Conservation (phyloP, 2,888 invertebrate genomes). For the Mythimna vitellina region DNA sequence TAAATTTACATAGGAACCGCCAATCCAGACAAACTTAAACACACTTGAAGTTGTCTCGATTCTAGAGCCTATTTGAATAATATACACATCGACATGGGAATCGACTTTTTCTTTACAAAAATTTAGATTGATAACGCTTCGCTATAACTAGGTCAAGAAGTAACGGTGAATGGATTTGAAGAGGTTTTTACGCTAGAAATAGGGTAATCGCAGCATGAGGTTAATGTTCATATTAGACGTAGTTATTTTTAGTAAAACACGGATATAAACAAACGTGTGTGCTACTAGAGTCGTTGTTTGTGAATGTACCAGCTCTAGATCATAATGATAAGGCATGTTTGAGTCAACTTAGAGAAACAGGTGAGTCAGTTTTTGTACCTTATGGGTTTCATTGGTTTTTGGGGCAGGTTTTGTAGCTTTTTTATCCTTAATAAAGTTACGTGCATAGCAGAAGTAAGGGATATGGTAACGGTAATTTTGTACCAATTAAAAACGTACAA, state of each 20-base stretch:
- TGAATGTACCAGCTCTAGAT: constrained; percentile 30
- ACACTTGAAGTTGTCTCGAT: constrained; percentile 32
- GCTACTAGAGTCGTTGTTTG: constrained; percentile 20
- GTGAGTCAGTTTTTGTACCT: constrained; percentile 24
- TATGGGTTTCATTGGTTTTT: constrained; percentile 20
- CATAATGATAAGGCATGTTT: constrained; percentile 31
- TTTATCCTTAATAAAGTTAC: background rate
- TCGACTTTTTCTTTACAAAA: constrained; percentile 19
- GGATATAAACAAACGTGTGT: background rate
- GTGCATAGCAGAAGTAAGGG: background rate
- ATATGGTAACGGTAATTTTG: background rate
- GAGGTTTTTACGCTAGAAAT: constrained; percentile 24
- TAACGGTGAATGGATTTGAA: constrained; percentile 44
- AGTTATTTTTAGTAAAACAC: constrained; percentile 8
- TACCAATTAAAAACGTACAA: background rate
- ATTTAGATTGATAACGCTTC: constrained; percentile 30
- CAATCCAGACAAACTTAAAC: constrained; percentile 39
- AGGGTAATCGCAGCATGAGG: constrained; percentile 6
- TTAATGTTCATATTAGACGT: background rate
- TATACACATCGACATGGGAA: constrained; percentile 40
- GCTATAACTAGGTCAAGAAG: constrained; percentile 45
- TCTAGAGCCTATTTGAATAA: constrained; percentile 53
- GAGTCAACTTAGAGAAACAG: constrained; percentile 20
- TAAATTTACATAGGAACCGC: constrained; percentile 15
- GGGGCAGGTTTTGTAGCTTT: background rate